Evolutionary conservation across 2,888 invertebrate species (phyloP), one percentile per base, ranked within the genome.

Genomic region (Phengaris alcon): DNA sequence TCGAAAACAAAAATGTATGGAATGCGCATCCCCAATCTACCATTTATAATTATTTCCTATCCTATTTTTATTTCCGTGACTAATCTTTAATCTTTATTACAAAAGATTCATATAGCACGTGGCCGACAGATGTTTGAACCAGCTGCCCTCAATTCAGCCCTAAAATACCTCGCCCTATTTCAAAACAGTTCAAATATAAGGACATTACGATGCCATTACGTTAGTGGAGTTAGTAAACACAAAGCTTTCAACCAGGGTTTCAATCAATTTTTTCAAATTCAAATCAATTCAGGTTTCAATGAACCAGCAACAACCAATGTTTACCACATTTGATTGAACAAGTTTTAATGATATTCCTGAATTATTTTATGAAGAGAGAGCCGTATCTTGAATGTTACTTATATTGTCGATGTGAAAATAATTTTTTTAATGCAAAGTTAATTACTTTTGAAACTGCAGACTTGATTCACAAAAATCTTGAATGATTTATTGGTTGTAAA

Each of bases 101-200:
- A 59, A 77, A 77, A 77, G 68, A 74, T 46, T 68, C 80, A 52
- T 52, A 52, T 10, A 59, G 85, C 91, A 90, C 90, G 91, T 90
- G 91, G 84, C 84, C 64, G 77, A 87, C 91, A 92, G 91, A 91
- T 92, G 91, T 84, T 81, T 76, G 51, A 6, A 22, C 22, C 70
- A 70, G 70, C 70, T 70, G 70, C 70, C 70, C 69, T 70, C 69
- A 22, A 22, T 51, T 51, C 51, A 51, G 15, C 70, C 70, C 70
- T 51, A 22, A 15, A 70, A 48, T 51, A 69, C 48, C 51, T 51
- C 51, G 70, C 70, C 70, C 70, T 52, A 70, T 70, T 70, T 52
- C 69, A 59, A 59, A 59, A 59, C 59, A 59, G 59, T 59, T 10
- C 59, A 59, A 59, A 22, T 59, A 59, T 59, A 59, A 5, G 59